phyloP scores from a whole-genome alignment of 2,797 vertebrate genomes.

The Pseudopleuronectes americanus region DNA sequence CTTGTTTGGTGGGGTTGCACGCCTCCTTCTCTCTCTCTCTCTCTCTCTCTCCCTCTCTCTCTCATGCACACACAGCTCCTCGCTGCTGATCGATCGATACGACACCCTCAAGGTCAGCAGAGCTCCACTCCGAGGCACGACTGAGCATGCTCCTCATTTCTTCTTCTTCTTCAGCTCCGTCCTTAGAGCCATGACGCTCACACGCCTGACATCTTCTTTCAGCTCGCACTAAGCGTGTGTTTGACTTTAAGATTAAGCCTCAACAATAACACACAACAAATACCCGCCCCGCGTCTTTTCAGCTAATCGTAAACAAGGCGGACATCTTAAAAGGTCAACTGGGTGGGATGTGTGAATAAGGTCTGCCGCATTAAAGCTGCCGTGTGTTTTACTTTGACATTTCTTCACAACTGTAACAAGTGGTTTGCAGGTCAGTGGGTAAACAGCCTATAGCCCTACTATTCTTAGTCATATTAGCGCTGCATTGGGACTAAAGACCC shows the following conservation, averaged over 20 bases:
- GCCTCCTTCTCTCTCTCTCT: conserved; percentile 48
- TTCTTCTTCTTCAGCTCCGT: conserved; percentile 22
- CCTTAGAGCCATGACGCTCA: too few relatives aligned
- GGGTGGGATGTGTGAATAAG: conserved; percentile 9
- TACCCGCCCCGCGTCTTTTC: not conserved
- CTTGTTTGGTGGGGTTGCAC: conserved; percentile 79
- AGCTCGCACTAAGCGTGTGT: not conserved
- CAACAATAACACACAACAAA: conserved; percentile 16
- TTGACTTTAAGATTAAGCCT: not conserved
- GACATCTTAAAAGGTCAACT: conserved; percentile 5
- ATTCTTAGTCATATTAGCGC: conserved; percentile 14
- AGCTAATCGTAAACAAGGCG: conserved; percentile 3
- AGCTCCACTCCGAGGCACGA: conserved; percentile 64
- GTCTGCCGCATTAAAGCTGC: conserved; percentile 19
- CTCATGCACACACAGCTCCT: conserved; percentile 51
- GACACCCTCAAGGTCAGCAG: conserved; percentile 91
- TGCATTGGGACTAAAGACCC: conserved; percentile 14
- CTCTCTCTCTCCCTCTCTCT: conserved; percentile 14
- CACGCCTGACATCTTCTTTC: too few relatives aligned
- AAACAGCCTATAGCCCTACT: conserved; percentile 12
- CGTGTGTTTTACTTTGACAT: not conserved
- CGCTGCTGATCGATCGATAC: conserved; percentile 83
- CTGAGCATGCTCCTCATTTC: conserved; percentile 62
- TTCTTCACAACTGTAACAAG: conserved; percentile 22
- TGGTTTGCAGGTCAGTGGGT: conserved; percentile 18